Conservation (phyloP, 1,140 invertebrate species). For the Tetramorium simillimum region DNA sequence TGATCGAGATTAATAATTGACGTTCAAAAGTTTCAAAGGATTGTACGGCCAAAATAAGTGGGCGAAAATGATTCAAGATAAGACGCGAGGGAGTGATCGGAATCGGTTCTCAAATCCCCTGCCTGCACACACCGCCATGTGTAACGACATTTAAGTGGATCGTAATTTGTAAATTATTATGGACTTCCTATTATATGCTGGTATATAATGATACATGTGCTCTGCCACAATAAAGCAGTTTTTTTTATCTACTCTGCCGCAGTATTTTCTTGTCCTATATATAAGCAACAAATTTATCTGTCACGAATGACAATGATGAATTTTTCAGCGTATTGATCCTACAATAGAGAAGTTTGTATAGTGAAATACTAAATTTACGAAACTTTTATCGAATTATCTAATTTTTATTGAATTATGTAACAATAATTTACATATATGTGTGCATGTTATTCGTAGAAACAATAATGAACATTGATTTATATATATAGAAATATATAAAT, state of each 20-base stretch:
- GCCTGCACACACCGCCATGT: conserved; percentile 74
- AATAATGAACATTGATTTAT: not conserved
- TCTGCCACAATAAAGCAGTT: conserved; percentile 85
- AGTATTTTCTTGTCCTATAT: conserved; percentile 49
- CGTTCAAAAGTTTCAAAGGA: conserved; percentile 60
- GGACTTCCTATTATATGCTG: conserved; percentile 83
- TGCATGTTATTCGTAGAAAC: not conserved
- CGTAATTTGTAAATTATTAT: conserved; percentile 83
- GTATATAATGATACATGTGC: conserved; percentile 84
- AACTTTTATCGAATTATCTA: too few species aligned
- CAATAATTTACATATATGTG: not conserved
- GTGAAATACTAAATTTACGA: too few species aligned
- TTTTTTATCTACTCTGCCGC: conserved; percentile 77
- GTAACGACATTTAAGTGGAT: conserved; percentile 76
- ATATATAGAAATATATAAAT: too few species aligned
- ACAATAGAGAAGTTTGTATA: too few species aligned
- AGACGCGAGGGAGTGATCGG: conserved; percentile 64
- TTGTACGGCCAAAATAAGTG: conserved; percentile 17
- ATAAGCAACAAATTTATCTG: not conserved
- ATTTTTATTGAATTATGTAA: too few species aligned
- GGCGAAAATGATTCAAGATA: conserved; percentile 41
- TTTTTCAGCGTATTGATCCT: not conserved
- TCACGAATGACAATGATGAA: not conserved
- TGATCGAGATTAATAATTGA: conserved; percentile 53
- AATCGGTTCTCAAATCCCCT: conserved; percentile 72